A percentile compares a stretch with the other conserved stretches of the same genome.
phyloP scores from a whole-genome alignment of 1,140 invertebrate genomes.

The Achatina immaculata region DNA sequence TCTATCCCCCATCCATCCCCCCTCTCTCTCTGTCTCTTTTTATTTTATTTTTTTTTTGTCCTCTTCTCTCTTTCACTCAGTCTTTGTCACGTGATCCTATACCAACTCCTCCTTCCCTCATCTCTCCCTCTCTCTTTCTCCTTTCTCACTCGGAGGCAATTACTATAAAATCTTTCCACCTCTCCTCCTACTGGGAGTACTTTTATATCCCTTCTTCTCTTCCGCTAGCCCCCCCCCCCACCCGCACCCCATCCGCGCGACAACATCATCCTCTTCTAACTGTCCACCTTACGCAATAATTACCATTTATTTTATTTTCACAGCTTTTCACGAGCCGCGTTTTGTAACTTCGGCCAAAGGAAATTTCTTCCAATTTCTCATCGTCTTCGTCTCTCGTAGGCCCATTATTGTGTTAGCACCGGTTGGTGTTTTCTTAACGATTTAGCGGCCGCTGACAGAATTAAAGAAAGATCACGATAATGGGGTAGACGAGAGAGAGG shows the following conservation, averaged over 20 bases:
- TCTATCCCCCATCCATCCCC: neutral
- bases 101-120: neutral
- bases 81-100: neutral
- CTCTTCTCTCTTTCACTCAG: neutral
- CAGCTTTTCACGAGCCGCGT: neutral
- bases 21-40: constrained; percentile 2
- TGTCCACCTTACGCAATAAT: neutral
- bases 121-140: neutral
- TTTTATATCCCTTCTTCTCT: neutral
- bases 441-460: constrained; percentile 5
- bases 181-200: neutral
- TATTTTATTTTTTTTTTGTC: neutral
- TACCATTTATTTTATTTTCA: neutral
- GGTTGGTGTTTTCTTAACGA: constrained; percentile 5
- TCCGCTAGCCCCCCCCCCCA: too few relatives aligned
- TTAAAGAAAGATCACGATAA: constrained; percentile 9
- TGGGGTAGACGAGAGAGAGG: constrained; percentile 10
- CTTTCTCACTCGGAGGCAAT: neutral
- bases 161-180: neutral
- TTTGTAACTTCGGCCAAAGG: neutral
- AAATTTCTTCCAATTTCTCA: neutral
- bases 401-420: neutral
- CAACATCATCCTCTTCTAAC: neutral
- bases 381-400: neutral
- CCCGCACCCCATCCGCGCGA: too few relatives aligned